Evolutionary conservation across 1,140 invertebrate genomes (phyloP).

Genomic region (Thaumatotibia leucotreta): DNA sequence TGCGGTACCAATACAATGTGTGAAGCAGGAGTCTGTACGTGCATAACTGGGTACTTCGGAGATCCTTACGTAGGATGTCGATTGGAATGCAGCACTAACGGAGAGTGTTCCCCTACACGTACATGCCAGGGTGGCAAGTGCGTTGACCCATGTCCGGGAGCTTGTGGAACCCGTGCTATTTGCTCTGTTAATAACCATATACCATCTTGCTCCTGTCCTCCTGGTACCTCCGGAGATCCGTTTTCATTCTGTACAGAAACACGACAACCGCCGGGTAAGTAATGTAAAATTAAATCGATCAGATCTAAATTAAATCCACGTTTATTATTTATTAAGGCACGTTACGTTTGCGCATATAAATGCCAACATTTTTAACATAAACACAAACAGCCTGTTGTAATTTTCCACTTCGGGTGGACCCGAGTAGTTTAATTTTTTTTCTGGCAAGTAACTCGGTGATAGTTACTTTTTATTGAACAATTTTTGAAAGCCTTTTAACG

Average conservation of each 20-base stretch:
- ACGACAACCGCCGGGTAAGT: conserved; percentile 70
- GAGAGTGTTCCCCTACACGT: conserved; percentile 80
- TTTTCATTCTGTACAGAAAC: conserved; percentile 81
- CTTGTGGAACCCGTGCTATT: conserved; percentile 83
- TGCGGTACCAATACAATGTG: conserved; percentile 87
- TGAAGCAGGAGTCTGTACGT: conserved; percentile 78
- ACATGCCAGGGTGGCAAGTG: conserved; percentile 87
- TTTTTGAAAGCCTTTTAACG: too few species aligned
- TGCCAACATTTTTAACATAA: too few species aligned
- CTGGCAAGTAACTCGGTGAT: too few species aligned
- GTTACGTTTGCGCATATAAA: too few species aligned
- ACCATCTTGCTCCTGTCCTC: conserved; percentile 83
- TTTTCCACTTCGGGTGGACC: too few species aligned
- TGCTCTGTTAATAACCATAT: conserved; percentile 85
- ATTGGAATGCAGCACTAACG: conserved; percentile 81
- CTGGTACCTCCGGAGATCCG: conserved; percentile 83
- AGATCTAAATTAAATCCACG: too few species aligned
- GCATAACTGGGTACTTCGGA: conserved; percentile 79
- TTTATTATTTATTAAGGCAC: too few species aligned
- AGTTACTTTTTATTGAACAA: too few species aligned
- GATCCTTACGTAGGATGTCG: conserved; percentile 82
- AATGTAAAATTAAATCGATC: not conserved
- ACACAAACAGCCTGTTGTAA: too few species aligned
- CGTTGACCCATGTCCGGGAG: conserved; percentile 84
- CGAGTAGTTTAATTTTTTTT: too few species aligned